Evolutionary conservation across 2,797 vertebrate species (phyloP).

Genomic region (Danio albolineatus): DNA sequence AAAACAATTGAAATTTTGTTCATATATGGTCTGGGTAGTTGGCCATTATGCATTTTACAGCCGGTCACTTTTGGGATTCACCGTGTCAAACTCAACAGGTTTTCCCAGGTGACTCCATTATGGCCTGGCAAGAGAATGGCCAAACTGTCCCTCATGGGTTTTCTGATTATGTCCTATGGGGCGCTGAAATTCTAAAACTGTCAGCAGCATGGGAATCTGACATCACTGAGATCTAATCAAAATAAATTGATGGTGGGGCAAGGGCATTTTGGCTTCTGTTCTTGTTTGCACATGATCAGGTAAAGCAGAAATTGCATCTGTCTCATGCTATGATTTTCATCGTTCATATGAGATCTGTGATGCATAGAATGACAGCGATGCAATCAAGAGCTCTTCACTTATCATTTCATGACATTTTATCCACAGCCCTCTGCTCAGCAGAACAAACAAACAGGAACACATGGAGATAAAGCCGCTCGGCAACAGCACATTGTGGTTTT

Average conservation of each 20-base stretch:
- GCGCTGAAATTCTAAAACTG: conserved; percentile 10
- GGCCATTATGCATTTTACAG: background rate
- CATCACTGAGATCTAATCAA: conserved; percentile 14
- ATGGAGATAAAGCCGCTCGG: conserved; percentile 64
- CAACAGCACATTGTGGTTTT: conserved; percentile 64
- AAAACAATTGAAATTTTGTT: background rate
- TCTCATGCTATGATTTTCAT: conserved; percentile 15
- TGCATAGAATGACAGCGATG: conserved; percentile 16
- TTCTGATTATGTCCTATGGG: conserved; percentile 10
- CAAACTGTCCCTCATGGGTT: conserved; percentile 17
- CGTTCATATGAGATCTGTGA: conserved; percentile 38
- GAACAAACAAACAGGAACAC: conserved; percentile 70
- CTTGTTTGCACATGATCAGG: conserved; percentile 13
- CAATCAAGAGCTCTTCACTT: conserved; percentile 53
- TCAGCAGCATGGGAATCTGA: background rate
- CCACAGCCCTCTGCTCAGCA: conserved; percentile 57
- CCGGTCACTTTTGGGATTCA: conserved; percentile 19
- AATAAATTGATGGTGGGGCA: conserved; percentile 14
- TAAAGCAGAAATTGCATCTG: background rate
- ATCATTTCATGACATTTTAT: conserved; percentile 62
- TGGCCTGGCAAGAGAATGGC: conserved; percentile 30
- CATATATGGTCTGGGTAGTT: background rate
- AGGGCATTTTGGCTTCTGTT: conserved; percentile 4
- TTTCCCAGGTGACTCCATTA: conserved; percentile 45
- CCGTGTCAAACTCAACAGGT: conserved; percentile 32